These are phyloP conservation scores for Lycodopsis pacificus DNA, from an alignment of 2,797 vertebrate genomes.

Conservation along the genomic window DNA sequence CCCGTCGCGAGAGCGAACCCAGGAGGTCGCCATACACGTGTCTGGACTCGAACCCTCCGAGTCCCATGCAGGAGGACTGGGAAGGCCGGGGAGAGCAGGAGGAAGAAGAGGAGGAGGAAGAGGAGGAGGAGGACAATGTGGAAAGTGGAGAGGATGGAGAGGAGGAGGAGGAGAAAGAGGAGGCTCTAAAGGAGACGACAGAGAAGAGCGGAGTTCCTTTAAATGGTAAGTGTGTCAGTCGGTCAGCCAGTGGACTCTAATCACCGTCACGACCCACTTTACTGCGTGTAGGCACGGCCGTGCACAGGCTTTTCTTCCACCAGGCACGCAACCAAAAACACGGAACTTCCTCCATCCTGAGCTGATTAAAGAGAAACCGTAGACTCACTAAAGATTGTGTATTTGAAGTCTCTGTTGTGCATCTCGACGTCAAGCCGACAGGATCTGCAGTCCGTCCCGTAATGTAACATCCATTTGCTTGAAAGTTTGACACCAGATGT, in stretches of 20 bases:
- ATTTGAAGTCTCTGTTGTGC: background rate
- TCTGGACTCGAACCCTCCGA: slow-evolving; percentile 57
- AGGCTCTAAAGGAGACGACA: slow-evolving; percentile 37
- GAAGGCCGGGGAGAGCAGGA: slow-evolving; percentile 60
- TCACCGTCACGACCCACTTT: slow-evolving; percentile 26
- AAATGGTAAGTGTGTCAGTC: slow-evolving; percentile 76
- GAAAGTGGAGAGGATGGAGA: slow-evolving; percentile 48
- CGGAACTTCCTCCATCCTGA: slow-evolving; percentile 10
- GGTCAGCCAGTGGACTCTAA: slow-evolving; percentile 46
- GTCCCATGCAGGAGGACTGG: slow-evolving; percentile 72
- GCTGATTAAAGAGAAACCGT: slow-evolving; percentile 5
- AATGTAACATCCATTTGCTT: background rate
- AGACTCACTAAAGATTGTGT: background rate
- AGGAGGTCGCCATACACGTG: slow-evolving; percentile 45
- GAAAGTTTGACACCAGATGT: background rate
- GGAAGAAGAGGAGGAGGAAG: slow-evolving; percentile 45
- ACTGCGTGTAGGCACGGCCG: background rate
- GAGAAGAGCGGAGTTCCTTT: slow-evolving; percentile 54
- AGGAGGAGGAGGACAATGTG: slow-evolving; percentile 23
- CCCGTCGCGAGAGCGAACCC: slow-evolving; percentile 48
- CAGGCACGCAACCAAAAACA: slow-evolving; percentile 16
- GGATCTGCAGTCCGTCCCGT: background rate
- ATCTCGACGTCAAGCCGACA: background rate
- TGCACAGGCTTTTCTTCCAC: background rate
- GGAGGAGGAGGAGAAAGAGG: slow-evolving; percentile 31